These are phyloP conservation scores for Ceryle rudis DNA, from an alignment of 2,797 vertebrate species.

Conservation along the genomic window DNA sequence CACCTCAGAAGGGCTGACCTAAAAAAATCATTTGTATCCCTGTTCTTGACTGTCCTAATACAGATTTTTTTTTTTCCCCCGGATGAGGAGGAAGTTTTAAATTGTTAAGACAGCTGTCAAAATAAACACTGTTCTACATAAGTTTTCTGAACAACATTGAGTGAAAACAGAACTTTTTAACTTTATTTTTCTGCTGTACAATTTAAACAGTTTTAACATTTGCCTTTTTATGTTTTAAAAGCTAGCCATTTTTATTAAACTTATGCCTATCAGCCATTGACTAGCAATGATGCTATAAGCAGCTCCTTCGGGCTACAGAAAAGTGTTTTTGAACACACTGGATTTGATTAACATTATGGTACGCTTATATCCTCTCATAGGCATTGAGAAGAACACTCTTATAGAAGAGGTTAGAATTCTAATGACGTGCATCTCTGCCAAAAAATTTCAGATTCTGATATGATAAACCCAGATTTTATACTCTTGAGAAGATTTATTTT, in stretches of 20 bases:
- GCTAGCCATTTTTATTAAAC: constrained; percentile 85
- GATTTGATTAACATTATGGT: constrained; percentile 83
- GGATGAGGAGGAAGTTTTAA: constrained; percentile 82
- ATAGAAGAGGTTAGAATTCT: constrained; percentile 74
- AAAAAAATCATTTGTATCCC: constrained; percentile 80
- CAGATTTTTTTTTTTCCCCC: constrained; percentile 55
- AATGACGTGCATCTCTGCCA: constrained; percentile 82
- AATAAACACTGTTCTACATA: constrained; percentile 84
- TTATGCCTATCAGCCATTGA: constrained; percentile 79
- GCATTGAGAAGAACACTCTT: constrained; percentile 74
- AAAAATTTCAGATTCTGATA: constrained; percentile 77
- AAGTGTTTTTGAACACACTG: constrained; percentile 85
- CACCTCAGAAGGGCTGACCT: constrained; percentile 82
- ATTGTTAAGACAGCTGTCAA: constrained; percentile 82
- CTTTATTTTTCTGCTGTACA: constrained; percentile 89
- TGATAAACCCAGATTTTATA: constrained; percentile 85
- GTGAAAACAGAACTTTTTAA: constrained; percentile 86
- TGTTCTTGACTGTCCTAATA: constrained; percentile 80
- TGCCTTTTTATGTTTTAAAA: constrained; percentile 87
- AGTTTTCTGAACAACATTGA: constrained; percentile 85
- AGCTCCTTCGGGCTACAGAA: constrained; percentile 78
- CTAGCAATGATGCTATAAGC: constrained; percentile 74
- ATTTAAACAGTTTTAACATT: constrained; percentile 87
- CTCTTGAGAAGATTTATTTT: constrained; percentile 88
- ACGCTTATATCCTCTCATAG: constrained; percentile 74